These are phyloP conservation scores for Selenia dentaria DNA, from an alignment of 2,888 invertebrate genomes.

Conservation along the genomic window DNA sequence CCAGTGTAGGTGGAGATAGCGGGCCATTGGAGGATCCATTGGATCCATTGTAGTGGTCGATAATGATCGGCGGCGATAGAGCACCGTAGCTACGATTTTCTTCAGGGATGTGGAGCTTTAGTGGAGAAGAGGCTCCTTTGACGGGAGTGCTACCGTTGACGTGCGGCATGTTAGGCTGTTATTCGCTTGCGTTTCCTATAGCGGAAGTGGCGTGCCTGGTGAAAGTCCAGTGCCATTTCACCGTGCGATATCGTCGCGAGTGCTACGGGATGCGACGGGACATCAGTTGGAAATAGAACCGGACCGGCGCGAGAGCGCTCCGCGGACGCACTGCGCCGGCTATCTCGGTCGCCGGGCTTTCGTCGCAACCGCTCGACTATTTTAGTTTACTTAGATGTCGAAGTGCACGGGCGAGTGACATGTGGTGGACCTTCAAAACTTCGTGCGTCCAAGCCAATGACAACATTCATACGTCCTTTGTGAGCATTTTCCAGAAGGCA, in stretches of 20 bases:
- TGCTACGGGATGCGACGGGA: conserved; percentile 69
- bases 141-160: conserved; percentile 35
- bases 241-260: conserved; percentile 70
- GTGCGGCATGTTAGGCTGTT: conserved; percentile 67
- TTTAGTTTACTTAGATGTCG: conserved; percentile 82
- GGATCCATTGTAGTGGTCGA: conserved; percentile 36
- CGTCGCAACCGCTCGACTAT: conserved; percentile 72
- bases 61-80: conserved; percentile 23
- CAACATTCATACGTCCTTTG: conserved; percentile 37
- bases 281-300: conserved; percentile 81
- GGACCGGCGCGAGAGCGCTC: conserved; percentile 79
- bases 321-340: conserved; percentile 78
- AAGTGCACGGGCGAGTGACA: conserved; percentile 75
- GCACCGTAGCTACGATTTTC: conserved; percentile 44
- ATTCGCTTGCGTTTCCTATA: conserved; percentile 71
- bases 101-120: conserved; percentile 69
- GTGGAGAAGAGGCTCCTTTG: conserved; percentile 46
- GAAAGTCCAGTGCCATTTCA: conserved; percentile 81
- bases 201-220: conserved; percentile 72
- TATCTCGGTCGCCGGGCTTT: conserved; percentile 82
- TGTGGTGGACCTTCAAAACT: conserved; percentile 69
- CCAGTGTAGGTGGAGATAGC: conserved; percentile 69
- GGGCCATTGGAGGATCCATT: conserved; percentile 62
- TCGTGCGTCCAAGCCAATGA: conserved; percentile 44
- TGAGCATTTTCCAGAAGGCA: conserved; percentile 21